A percentile compares a stretch with the other conserved stretches of the same genome.
Evolutionary conservation across 2,113 vertebrate genomes (phyloP).

Genomic region (Ifrita kowaldi): DNA sequence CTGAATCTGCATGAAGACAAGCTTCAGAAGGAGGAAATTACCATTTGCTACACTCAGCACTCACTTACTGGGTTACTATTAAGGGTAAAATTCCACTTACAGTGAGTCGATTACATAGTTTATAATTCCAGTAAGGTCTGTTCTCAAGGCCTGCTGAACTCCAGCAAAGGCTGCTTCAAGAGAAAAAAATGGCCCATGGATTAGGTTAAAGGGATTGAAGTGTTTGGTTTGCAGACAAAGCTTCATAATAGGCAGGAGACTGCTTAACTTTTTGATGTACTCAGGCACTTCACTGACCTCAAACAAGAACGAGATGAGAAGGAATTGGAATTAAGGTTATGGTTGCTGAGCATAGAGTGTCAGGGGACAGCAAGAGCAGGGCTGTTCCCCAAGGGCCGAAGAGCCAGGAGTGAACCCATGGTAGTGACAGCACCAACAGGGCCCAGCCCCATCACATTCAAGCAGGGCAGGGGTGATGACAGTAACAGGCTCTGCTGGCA

Average conservation of each 20-base stretch:
- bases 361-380: background rate
- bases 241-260: background rate
- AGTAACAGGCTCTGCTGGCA: background rate
- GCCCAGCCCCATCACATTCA: rapidly evolving
- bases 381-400: background rate
- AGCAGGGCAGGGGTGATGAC: background rate
- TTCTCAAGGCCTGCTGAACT: background rate
- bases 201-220: background rate
- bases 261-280: background rate
- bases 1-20: background rate
- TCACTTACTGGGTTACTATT: background rate
- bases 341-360: background rate
- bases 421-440: background rate
- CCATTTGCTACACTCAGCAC: background rate
- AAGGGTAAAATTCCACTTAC: background rate
- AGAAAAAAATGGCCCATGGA: background rate
- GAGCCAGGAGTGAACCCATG: background rate
- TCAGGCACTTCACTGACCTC: background rate
- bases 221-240: background rate
- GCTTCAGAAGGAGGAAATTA: background rate
- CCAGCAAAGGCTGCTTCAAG: background rate
- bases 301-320: background rate
- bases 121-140: background rate
- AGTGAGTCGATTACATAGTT: background rate
- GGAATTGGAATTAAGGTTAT: background rate